These are phyloP conservation scores for Platycheirus albimanus DNA, from an alignment of 2,888 invertebrate species.

Conservation along the genomic window DNA sequence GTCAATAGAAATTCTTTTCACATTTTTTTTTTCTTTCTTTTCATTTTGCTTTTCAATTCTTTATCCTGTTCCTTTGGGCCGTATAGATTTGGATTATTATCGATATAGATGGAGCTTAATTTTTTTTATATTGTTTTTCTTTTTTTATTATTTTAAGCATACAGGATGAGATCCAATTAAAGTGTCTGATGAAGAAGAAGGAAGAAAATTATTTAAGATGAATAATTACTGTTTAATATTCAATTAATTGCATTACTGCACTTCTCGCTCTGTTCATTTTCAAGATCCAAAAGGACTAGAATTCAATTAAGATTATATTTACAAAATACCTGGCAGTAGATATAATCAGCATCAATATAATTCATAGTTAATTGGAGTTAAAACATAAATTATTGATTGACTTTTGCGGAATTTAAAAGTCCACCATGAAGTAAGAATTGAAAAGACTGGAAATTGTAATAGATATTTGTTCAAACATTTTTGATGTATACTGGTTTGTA, in stretches of 20 bases:
- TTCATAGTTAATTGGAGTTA: too few relatives aligned
- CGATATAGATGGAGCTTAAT: conserved; percentile 40
- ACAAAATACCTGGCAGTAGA: too few relatives aligned
- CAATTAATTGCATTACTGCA: neutral
- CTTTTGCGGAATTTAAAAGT: too few relatives aligned
- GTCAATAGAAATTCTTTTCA: conserved; percentile 30
- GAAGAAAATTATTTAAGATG: neutral
- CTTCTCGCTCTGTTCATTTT: neutral
- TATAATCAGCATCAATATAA: too few relatives aligned
- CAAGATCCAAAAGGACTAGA: neutral
- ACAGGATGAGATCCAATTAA: too few relatives aligned
- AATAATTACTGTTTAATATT: neutral
- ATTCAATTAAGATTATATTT: neutral
- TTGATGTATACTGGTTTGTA: too few relatives aligned
- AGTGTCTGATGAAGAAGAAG: too few relatives aligned
- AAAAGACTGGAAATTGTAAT: too few relatives aligned
- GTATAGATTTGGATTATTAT: conserved; percentile 31
- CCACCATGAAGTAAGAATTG: too few relatives aligned
- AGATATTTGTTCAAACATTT: too few relatives aligned
- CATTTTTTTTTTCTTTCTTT: neutral
- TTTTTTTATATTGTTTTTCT: conserved; percentile 5
- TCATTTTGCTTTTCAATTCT: too few relatives aligned
- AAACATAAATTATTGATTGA: too few relatives aligned
- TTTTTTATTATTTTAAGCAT: neutral
- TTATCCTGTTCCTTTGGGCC: neutral